Evolutionary conservation across 2,888 invertebrate genomes (phyloP).

Genomic region (Nephrotoma guestfalica): DNA sequence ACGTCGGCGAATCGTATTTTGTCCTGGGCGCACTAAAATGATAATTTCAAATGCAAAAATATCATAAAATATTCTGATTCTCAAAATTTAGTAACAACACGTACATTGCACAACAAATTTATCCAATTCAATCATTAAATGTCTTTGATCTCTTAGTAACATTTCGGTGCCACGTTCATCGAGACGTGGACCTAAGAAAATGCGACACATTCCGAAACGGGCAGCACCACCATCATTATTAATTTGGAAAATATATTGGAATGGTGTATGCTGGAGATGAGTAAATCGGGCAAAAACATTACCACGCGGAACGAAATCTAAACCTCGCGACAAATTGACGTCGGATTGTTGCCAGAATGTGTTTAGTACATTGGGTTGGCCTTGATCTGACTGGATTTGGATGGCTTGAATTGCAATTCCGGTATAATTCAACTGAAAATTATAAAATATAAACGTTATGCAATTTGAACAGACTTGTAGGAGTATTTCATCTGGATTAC

Average conservation of each 20-base stretch:
- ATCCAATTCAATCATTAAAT: conserved; percentile 52
- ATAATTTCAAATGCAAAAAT: conserved; percentile 6
- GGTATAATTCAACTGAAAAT: conserved; percentile 18
- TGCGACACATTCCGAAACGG: conserved; percentile 45
- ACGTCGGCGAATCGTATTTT: conserved; percentile 46
- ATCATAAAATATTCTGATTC: neutral
- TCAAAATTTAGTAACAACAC: conserved; percentile 17
- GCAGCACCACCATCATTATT: conserved; percentile 39
- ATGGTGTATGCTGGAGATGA: conserved; percentile 61
- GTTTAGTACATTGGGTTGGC: conserved; percentile 39
- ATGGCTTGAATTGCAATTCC: conserved; percentile 45
- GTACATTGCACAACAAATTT: conserved; percentile 45
- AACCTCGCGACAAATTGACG: conserved; percentile 60
- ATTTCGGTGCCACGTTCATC: conserved; percentile 51
- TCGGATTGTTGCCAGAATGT: conserved; percentile 73
- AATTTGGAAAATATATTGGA: conserved; percentile 48
- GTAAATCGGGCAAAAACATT: conserved; percentile 55
- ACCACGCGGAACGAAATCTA: conserved; percentile 69
- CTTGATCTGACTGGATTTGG: conserved; percentile 37
- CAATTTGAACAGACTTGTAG: too few relatives aligned
- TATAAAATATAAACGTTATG: neutral
- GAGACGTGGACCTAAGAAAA: conserved; percentile 48
- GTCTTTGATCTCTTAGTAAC: conserved; percentile 42
- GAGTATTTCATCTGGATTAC: conserved; percentile 25
- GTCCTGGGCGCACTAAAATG: conserved; percentile 46